Percentiles rank a stretch among this genome's conserved stretches.
phyloP scores from a whole-genome alignment of 2,888 invertebrate genomes.

The Norana najaformis region DNA sequence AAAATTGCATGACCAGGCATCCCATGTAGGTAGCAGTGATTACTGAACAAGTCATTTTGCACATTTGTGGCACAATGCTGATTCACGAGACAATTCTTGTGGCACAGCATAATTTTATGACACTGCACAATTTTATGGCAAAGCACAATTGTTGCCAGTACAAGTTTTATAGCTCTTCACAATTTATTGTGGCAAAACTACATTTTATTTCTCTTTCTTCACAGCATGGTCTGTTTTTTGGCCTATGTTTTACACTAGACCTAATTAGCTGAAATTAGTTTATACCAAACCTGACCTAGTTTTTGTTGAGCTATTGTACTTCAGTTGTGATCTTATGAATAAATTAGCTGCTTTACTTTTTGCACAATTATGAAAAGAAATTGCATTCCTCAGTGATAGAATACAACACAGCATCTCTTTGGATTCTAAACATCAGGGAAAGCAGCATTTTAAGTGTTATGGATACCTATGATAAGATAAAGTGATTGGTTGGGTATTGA shows the following conservation, averaged over 20 bases:
- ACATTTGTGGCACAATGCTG: background rate
- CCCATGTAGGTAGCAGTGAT: no score
- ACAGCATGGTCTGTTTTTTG: background rate
- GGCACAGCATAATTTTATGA: background rate
- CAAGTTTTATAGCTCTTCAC: background rate
- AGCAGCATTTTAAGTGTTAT: background rate
- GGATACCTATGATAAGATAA: background rate
- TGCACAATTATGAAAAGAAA: no score
- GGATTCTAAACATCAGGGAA: no score
- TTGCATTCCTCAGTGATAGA: no score
- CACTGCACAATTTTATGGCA: no score
- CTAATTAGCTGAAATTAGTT: background rate
- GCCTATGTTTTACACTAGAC: background rate
- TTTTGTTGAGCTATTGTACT: background rate
- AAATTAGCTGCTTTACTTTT: no score
- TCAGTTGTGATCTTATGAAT: no score
- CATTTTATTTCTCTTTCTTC: background rate
- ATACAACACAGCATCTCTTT: no score
- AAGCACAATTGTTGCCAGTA: no score
- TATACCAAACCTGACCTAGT: background rate
- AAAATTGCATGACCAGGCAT: background rate
- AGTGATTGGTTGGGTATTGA: background rate
- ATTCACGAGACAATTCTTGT: background rate
- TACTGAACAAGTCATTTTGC: background rate
- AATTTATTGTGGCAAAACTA: background rate